Evolutionary conservation across 2,797 vertebrate genomes (phyloP).

Genomic region (Pseudochirops corinnae): DNA sequence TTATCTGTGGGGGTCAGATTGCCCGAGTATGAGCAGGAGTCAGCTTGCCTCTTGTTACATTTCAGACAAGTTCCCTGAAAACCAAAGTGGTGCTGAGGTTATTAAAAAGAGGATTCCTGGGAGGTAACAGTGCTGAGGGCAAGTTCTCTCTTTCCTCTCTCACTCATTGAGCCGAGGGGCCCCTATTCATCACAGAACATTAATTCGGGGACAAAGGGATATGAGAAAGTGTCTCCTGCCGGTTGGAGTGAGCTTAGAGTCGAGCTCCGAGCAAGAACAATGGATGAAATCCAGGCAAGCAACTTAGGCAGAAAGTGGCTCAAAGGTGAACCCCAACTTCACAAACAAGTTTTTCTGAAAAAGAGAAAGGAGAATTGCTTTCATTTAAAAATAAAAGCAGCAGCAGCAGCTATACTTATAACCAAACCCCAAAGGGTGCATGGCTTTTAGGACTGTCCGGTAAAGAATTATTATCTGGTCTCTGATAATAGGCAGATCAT

Average conservation of each 20-base stretch:
- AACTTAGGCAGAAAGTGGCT: background rate
- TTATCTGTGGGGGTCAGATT: background rate
- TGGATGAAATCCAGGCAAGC: background rate
- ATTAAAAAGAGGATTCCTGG: background rate
- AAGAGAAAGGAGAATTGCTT: background rate
- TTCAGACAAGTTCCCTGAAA: background rate
- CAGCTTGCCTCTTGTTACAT: background rate
- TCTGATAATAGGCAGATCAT: slow-evolving; percentile 44
- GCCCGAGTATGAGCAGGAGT: background rate
- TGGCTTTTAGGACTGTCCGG: slow-evolving; percentile 23
- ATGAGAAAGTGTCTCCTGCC: slow-evolving; percentile 63
- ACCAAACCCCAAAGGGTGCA: background rate
- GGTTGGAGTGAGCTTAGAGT: slow-evolving; percentile 55
- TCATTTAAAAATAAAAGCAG: background rate
- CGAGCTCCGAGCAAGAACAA: background rate
- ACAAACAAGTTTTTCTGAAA: background rate
- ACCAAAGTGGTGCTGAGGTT: background rate
- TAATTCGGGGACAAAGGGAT: slow-evolving; percentile 70
- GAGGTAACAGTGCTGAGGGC: background rate
- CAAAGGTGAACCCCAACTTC: background rate
- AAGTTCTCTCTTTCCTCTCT: background rate
- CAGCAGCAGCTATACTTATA: fast-evolving
- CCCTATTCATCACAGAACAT: slow-evolving; percentile 70
- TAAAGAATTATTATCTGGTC: slow-evolving; percentile 31
- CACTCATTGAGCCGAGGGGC: slow-evolving; percentile 38